A percentile compares a stretch with the other conserved stretches of the same genome.
These are phyloP conservation scores for Mesochorus sp. DNA, from an alignment of 2,888 invertebrate genomes.

Conservation along the genomic window DNA sequence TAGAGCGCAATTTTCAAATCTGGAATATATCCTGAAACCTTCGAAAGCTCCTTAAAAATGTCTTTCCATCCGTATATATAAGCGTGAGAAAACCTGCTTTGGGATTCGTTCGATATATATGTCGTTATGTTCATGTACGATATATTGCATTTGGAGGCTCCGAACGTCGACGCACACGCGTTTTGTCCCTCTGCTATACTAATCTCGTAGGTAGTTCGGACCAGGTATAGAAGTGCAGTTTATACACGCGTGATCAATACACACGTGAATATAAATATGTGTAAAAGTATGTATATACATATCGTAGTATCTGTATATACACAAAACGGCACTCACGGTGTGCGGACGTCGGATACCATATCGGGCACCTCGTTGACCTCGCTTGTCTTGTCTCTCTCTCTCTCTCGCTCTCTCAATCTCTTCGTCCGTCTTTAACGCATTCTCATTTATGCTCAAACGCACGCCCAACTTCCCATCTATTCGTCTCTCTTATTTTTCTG, in stretches of 20 bases:
- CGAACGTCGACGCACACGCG: conserved; percentile 59
- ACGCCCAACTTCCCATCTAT: conserved; percentile 42
- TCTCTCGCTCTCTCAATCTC: no score
- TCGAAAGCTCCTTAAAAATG: background rate
- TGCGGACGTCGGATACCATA: conserved; percentile 80
- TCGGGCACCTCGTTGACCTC: conserved; percentile 82
- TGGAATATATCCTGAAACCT: background rate
- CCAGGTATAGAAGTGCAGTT: conserved; percentile 39
- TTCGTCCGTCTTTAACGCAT: conserved; percentile 73
- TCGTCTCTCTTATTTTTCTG: conserved; percentile 62
- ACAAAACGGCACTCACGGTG: conserved; percentile 77
- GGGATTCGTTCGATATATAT: no score
- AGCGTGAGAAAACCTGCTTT: conserved; percentile 18
- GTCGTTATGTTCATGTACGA: background rate
- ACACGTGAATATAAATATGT: background rate
- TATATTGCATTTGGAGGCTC: conserved; percentile 68
- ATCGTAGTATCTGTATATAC: conserved; percentile 58
- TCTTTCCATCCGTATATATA: background rate
- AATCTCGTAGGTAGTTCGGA: conserved; percentile 57
- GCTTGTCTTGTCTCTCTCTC: conserved; percentile 75
- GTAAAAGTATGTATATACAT: background rate
- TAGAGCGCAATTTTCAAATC: background rate
- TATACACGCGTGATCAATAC: no score
- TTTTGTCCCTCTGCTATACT: conserved; percentile 53
- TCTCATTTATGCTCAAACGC: conserved; percentile 53